These are phyloP conservation scores for Porites lobata DNA, from an alignment of 92 coral and sea anemone species.

Conservation along the genomic window DNA sequence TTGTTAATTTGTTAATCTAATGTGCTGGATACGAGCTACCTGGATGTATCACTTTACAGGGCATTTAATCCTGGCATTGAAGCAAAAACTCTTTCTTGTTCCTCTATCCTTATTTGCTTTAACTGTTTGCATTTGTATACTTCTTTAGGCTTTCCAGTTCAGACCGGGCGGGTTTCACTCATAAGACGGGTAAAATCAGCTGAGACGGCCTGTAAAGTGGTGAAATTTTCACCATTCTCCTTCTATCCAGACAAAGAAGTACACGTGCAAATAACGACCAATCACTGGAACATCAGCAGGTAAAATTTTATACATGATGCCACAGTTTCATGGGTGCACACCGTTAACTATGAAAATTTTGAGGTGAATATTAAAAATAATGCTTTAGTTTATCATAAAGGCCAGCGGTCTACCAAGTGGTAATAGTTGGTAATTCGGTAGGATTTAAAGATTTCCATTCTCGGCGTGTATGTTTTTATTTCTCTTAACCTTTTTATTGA, in stretches of 20 bases:
- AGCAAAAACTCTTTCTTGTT: too few relatives aligned
- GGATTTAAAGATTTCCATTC: too few relatives aligned
- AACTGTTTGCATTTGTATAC: too few relatives aligned
- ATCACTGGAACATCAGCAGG: slow-evolving; percentile 71
- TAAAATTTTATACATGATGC: slow-evolving; percentile 66
- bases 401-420: too few relatives aligned
- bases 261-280: slow-evolving; percentile 80
- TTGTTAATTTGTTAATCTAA: too few relatives aligned
- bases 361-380: neutral
- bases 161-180: slow-evolving; percentile 9
- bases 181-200: slow-evolving; percentile 2
- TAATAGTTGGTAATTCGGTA: too few relatives aligned
- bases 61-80: too few relatives aligned
- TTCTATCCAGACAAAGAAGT: slow-evolving; percentile 88
- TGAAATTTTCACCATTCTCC: slow-evolving; percentile 61
- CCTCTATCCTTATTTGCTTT: too few relatives aligned
- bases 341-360: slow-evolving; percentile 52
- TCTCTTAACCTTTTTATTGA: too few relatives aligned
- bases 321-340: slow-evolving; percentile 73
- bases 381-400: neutral
- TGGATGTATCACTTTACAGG: too few relatives aligned
- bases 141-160: slow-evolving; percentile 21
- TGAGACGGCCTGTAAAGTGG: slow-evolving; percentile 30
- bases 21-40: too few relatives aligned
- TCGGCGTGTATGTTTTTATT: too few relatives aligned